Evolutionary conservation across 1,140 invertebrate genomes (phyloP), one percentile per base, ranked within the genome.

Genomic region (Zaprionus capensis): DNA sequence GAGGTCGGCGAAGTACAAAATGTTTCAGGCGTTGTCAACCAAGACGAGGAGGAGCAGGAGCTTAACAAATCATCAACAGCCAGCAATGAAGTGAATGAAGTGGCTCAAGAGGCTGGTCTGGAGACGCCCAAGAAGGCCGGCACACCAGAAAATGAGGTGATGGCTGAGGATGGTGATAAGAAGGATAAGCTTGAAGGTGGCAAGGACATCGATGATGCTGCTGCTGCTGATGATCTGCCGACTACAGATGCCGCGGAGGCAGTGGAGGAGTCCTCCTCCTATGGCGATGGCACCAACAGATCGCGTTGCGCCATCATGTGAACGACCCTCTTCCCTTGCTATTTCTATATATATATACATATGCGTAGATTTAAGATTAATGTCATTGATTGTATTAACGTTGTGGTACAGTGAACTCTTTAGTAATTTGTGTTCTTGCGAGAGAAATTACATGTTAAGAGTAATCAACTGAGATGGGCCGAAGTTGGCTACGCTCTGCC

Each of bases 221-320:
- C 46, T 22, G 20, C 46, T 51, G 46, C 46, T 22, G 46, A 22
- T 14, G 64, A 64, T 38, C 20, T 66, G n/a, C 69, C 73, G 2
- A 46, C 51, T 22, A 59, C 56, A 22, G 81, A 66, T 56, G 63
- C 17, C 7, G 22, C 57, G 7, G 74, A 34, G 26, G 71, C 67
- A 15, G 51, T 38, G 1, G 41, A 51, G 46, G 46, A 24, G 1
- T 14, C 6, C 20, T 51, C 20, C 20, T 51, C 70, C 46, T 81
- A 74, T 20, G 44, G 36, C 46, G 82, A 80, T 38, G 67, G 41
- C 44, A 65, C 75, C 26, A 82, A 77, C 51, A 56, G 75, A 61
- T 87, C 84, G 7, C 84, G 86, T 55, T 92, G 91, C 85, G 78
- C 78, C 58, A 78, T 92, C 58, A 92, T 92, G 91, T 92, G 73